phyloP scores from a whole-genome alignment of 2,113 vertebrate species.

The Salminus brasiliensis region DNA sequence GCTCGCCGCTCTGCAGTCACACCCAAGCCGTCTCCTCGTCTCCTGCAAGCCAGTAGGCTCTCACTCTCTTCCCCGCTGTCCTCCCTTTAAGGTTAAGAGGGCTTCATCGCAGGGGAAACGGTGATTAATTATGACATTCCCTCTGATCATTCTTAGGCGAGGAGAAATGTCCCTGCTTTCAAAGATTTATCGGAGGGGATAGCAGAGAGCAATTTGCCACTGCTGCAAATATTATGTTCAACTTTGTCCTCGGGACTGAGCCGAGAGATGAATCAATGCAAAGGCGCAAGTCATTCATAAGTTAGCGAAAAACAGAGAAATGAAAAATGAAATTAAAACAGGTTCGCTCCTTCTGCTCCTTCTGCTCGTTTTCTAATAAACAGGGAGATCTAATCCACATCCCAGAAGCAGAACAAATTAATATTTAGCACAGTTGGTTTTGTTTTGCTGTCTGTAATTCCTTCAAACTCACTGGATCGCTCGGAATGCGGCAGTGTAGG shows the following conservation, averaged over 20 bases:
- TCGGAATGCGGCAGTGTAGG: background rate
- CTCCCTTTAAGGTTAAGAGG: constrained; percentile 58
- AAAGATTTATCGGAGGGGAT: constrained; percentile 59
- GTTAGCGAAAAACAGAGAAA: no score
- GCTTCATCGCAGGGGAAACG: constrained; percentile 55
- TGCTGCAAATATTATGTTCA: constrained; percentile 51
- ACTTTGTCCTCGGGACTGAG: constrained; percentile 48
- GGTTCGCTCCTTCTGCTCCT: constrained; percentile 20
- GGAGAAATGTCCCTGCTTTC: constrained; percentile 59
- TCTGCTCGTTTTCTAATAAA: constrained; percentile 61
- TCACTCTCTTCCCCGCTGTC: constrained; percentile 36
- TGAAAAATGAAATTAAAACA: background rate
- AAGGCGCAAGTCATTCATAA: constrained; percentile 46
- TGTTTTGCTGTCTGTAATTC: constrained; percentile 1
- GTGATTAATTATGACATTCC: constrained; percentile 68
- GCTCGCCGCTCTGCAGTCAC: constrained; percentile 44
- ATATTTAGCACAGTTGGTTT: constrained; percentile 58
- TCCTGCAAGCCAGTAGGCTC: constrained; percentile 47
- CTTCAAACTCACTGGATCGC: constrained; percentile 20
- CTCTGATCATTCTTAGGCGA: constrained; percentile 67
- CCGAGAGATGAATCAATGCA: constrained; percentile 43
- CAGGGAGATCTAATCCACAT: constrained; percentile 65
- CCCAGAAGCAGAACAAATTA: constrained; percentile 61
- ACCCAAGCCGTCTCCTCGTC: constrained; percentile 47
- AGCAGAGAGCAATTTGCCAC: constrained; percentile 49